phyloP scores from a whole-genome alignment of 2,888 invertebrate genomes.

The Drosophila melanosoma region DNA sequence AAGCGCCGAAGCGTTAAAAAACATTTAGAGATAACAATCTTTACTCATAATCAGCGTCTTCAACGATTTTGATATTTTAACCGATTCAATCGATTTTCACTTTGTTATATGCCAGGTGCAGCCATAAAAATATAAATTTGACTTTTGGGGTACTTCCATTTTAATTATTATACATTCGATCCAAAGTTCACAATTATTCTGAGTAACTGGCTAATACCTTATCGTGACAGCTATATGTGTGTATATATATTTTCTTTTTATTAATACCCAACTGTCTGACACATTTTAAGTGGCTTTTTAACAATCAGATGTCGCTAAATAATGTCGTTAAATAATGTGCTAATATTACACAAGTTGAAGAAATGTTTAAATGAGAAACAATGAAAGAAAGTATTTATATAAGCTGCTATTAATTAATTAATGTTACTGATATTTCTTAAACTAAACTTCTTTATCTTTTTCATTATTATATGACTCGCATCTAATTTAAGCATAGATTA shows the following conservation, averaged over 20 bases:
- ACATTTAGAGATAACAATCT: conserved; percentile 17
- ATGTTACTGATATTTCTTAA: not conserved
- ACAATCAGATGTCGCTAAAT: conserved; percentile 14
- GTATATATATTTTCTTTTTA: conserved; percentile 3
- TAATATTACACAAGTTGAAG: not conserved
- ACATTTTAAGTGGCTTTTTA: not conserved
- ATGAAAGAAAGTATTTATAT: not conserved
- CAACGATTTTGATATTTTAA: conserved; percentile 35
- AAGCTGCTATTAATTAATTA: not conserved
- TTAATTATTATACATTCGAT: not conserved
- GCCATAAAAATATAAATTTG: conserved; percentile 16
- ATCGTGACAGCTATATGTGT: conserved; percentile 22
- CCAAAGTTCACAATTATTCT: conserved; percentile 39
- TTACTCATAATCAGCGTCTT: conserved; percentile 10
- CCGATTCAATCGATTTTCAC: conserved; percentile 5
- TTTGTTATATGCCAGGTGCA: conserved; percentile 23
- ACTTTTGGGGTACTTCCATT: conserved; percentile 3
- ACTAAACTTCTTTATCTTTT: not conserved
- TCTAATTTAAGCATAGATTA: not conserved
- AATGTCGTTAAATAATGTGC: not conserved
- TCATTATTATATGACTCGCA: not conserved
- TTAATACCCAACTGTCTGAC: conserved; percentile 24
- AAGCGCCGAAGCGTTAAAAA: not conserved
- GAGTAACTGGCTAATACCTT: conserved; percentile 39
- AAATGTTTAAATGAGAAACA: not conserved